phyloP scores from a whole-genome alignment of 2,113 vertebrate species.

The Hippocampus zosterae region DNA sequence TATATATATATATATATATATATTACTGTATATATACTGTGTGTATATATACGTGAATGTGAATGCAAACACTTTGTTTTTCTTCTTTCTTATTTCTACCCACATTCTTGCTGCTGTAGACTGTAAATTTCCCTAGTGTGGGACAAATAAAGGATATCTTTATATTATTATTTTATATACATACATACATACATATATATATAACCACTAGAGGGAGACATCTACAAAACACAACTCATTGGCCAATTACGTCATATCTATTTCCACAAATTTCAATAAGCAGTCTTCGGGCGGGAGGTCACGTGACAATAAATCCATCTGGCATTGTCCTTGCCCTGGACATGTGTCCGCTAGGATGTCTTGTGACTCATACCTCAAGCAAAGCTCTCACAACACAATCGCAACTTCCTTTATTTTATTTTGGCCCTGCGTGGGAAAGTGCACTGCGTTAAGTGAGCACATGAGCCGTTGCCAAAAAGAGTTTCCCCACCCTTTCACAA shows the following conservation, averaged over 20 bases:
- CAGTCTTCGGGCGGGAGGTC: conserved; percentile 1
- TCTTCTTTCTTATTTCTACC: no score
- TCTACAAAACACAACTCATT: neutral
- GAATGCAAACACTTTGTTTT: no score
- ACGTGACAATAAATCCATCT: conserved; percentile 27
- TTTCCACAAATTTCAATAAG: conserved; percentile 17
- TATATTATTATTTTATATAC: no score
- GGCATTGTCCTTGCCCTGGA: conserved; percentile 18
- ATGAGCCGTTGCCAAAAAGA: conserved; percentile 79
- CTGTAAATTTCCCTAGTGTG: no score
- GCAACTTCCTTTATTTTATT: conserved; percentile 98
- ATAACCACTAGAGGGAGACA: conserved; percentile 57
- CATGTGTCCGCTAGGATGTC: conserved; percentile 39
- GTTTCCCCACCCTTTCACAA: conserved; percentile 79
- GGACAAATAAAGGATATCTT: no score
- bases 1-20: no score
- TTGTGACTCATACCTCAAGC: conserved; percentile 64
- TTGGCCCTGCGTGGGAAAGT: conserved; percentile 98
- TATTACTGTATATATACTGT: no score
- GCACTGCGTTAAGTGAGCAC: conserved; percentile 83
- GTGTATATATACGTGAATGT: no score
- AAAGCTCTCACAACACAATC: conserved; percentile 88
- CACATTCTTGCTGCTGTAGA: no score
- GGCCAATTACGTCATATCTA: conserved; percentile 1
- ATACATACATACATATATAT: no score